These are phyloP conservation scores for Eupithecia pulchellata DNA, from an alignment of 2,888 invertebrate species.

Conservation along the genomic window DNA sequence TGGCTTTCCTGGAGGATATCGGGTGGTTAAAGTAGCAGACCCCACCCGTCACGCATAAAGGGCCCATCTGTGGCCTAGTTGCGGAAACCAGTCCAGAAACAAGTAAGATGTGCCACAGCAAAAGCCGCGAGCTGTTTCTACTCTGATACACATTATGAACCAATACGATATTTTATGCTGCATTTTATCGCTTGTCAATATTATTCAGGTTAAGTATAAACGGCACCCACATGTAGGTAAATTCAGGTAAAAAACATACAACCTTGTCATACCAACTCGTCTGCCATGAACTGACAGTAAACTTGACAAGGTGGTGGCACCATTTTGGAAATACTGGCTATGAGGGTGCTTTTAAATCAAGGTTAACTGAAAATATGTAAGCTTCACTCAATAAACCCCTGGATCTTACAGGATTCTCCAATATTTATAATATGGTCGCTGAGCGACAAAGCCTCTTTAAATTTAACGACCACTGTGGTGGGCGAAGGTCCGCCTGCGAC, in stretches of 20 bases:
- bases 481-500: no score
- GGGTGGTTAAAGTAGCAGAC: no score
- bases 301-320: slow-evolving; percentile 2
- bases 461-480: no score
- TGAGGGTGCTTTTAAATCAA: background rate
- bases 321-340: background rate
- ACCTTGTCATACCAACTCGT: background rate
- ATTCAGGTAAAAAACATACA: background rate
- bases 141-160: slow-evolving; percentile 9
- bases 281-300: slow-evolving; percentile 7
- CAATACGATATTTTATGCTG: background rate
- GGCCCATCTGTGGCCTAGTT: no score
- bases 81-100: no score
- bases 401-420: background rate
- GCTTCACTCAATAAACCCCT: background rate
- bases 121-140: background rate
- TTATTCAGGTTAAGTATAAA: slow-evolving; percentile 12
- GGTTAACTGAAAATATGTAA: background rate
- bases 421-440: no score
- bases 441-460: no score
- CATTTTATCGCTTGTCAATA: background rate
- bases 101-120: background rate
- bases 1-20: no score
- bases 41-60: no score
- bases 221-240: slow-evolving; percentile 2